Conservation (phyloP, 2,797 vertebrate species). For the Momotus momota region DNA sequence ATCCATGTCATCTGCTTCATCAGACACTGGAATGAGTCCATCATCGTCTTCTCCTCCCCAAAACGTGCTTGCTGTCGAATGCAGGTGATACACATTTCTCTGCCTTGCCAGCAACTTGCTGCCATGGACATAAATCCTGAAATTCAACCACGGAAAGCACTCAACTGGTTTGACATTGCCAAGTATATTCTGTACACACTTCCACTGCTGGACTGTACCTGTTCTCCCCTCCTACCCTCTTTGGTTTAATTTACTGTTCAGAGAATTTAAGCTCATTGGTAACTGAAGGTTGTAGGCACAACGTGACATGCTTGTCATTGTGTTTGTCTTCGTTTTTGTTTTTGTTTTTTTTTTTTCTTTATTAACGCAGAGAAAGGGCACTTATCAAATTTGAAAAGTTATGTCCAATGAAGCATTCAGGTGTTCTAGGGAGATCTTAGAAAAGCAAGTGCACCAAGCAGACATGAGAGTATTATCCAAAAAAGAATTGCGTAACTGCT, state of each 20-base stretch:
- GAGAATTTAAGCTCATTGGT: conserved; percentile 79
- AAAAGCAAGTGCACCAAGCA: conserved; percentile 75
- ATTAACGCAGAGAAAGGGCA: conserved; percentile 80
- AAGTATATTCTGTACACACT: conserved; percentile 78
- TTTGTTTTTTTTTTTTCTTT: neutral
- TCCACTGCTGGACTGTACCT: conserved; percentile 78
- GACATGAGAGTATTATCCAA: conserved; percentile 58
- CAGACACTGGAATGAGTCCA: conserved; percentile 96
- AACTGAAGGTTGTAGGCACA: conserved; percentile 81
- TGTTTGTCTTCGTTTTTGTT: conserved; percentile 43
- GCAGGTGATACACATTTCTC: conserved; percentile 91
- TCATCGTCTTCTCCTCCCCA: conserved; percentile 93
- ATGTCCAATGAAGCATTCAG: conserved; percentile 80
- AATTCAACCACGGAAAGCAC: conserved; percentile 87
- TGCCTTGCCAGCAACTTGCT: conserved; percentile 82
- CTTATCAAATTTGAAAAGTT: conserved; percentile 77
- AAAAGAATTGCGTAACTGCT: conserved; percentile 68
- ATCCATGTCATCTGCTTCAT: conserved; percentile 95
- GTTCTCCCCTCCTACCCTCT: conserved; percentile 59
- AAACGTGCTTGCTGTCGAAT: conserved; percentile 94
- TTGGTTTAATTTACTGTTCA: conserved; percentile 75
- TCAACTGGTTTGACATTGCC: conserved; percentile 85
- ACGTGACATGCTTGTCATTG: conserved; percentile 75
- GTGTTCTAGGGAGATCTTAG: conserved; percentile 74
- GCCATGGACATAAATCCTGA: conserved; percentile 83